Evolutionary conservation across 2,888 invertebrate species (phyloP).

Genomic region (Masnerella sp.): DNA sequence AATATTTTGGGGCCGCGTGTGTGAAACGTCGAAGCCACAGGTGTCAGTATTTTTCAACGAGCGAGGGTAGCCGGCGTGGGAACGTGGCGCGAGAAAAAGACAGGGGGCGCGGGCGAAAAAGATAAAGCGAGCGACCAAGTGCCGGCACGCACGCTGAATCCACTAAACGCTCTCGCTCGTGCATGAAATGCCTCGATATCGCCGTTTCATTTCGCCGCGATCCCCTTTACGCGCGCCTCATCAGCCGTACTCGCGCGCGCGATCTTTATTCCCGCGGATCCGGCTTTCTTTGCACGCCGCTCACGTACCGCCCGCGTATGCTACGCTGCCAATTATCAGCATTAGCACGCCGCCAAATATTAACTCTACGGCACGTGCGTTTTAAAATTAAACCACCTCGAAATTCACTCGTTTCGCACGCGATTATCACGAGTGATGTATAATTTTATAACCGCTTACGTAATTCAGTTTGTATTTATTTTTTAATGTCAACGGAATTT

Average conservation of each 20-base stretch:
- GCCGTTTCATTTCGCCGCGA: constrained; percentile 75
- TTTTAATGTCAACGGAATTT: too few species aligned
- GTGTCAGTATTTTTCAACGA: constrained; percentile 78
- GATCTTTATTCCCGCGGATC: constrained; percentile 27
- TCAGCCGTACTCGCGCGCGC: constrained; percentile 30
- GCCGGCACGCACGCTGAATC: constrained; percentile 77
- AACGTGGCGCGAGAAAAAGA: constrained; percentile 64
- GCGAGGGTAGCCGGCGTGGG: constrained; percentile 69
- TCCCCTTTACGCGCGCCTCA: constrained; percentile 65
- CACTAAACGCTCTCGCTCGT: constrained; percentile 77
- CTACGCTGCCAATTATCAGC: constrained; percentile 42
- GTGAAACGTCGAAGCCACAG: constrained; percentile 77
- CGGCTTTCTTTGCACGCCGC: constrained; percentile 34
- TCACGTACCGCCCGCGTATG: constrained; percentile 47
- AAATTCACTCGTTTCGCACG: too few species aligned
- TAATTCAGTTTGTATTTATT: too few species aligned
- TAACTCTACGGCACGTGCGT: neutral
- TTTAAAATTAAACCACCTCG: too few species aligned
- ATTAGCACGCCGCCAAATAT: too few species aligned
- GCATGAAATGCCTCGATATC: constrained; percentile 78
- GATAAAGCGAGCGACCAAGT: constrained; percentile 68
- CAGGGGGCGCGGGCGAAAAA: constrained; percentile 62
- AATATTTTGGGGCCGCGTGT: constrained; percentile 67
- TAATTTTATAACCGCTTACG: too few species aligned
- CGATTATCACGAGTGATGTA: too few species aligned